Percentiles rank a stretch among this genome's conserved stretches.
phyloP scores from a whole-genome alignment of 2,888 invertebrate genomes.

The Lottia scabra region DNA sequence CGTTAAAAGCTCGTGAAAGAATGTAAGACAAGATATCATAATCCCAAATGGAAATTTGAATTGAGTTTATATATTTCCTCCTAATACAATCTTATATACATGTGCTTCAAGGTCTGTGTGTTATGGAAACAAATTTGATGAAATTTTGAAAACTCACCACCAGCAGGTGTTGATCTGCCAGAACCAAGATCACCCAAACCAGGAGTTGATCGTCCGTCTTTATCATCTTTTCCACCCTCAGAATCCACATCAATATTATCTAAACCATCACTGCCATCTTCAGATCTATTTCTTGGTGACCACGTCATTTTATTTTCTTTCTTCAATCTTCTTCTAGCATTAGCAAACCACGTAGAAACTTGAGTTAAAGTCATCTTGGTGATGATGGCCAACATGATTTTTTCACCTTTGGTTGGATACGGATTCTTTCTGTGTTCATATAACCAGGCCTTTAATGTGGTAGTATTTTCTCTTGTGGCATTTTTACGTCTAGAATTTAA shows the following conservation, averaged over 20 bases:
- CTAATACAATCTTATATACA: too few species aligned
- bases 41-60: too few species aligned
- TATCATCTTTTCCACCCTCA: slow-evolving; percentile 35
- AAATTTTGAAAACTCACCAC: slow-evolving; percentile 6
- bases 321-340: slow-evolving; percentile 90
- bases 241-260: slow-evolving; percentile 64
- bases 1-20: background rate
- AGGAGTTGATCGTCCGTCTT: slow-evolving; percentile 24
- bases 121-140: too few species aligned
- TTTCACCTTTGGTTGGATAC: slow-evolving; percentile 95
- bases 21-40: background rate
- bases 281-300: slow-evolving; percentile 84
- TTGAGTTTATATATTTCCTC: too few species aligned
- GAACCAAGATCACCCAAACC: slow-evolving; percentile 15
- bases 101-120: too few species aligned
- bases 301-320: slow-evolving; percentile 99
- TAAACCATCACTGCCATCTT: slow-evolving; percentile 41
- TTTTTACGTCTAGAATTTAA: slow-evolving; percentile 96
- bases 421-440: slow-evolving; percentile 97
- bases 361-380: slow-evolving; percentile 93
- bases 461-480: slow-evolving; percentile 96
- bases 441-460: slow-evolving; percentile 96
- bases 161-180: slow-evolving; percentile 11
- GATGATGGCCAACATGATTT: slow-evolving; percentile 94
- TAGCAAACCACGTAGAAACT: slow-evolving; percentile 97